Conservation (phyloP, 64 coral and sea anemone species). For the Stylophora pistillata region DNA sequence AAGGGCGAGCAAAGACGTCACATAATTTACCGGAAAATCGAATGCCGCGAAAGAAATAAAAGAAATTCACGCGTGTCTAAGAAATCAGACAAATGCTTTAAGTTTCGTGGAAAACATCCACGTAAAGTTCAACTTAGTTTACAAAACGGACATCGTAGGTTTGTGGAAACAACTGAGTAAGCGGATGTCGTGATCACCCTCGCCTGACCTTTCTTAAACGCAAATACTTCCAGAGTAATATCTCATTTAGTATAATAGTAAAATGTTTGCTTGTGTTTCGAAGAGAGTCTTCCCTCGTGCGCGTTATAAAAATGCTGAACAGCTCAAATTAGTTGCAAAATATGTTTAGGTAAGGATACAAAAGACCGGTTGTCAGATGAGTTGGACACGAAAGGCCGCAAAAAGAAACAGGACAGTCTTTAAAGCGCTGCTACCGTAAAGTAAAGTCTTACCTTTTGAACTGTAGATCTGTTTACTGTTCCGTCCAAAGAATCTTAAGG, state of each 20-base stretch:
- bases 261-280: no score
- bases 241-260: no score
- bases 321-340: no score
- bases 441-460: conserved; percentile 27
- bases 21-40: not conserved
- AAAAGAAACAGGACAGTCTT: no score
- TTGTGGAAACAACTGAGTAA: not conserved
- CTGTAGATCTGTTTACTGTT: conserved; percentile 21
- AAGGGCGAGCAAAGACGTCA: not conserved
- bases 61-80: not conserved
- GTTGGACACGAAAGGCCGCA: no score
- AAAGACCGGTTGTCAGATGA: no score
- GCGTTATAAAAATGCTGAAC: no score
- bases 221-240: not conserved
- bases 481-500: conserved; percentile 3
- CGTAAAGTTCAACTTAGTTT: not conserved
- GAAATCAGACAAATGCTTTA: not conserved
- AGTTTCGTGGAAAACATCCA: not conserved
- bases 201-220: not conserved
- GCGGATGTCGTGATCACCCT: not conserved
- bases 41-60: not conserved
- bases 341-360: no score
- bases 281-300: no score
- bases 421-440: not conserved
- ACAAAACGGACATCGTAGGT: not conserved